Conservation (phyloP, 2,888 invertebrate genomes). For the Brachyptera putata region DNA sequence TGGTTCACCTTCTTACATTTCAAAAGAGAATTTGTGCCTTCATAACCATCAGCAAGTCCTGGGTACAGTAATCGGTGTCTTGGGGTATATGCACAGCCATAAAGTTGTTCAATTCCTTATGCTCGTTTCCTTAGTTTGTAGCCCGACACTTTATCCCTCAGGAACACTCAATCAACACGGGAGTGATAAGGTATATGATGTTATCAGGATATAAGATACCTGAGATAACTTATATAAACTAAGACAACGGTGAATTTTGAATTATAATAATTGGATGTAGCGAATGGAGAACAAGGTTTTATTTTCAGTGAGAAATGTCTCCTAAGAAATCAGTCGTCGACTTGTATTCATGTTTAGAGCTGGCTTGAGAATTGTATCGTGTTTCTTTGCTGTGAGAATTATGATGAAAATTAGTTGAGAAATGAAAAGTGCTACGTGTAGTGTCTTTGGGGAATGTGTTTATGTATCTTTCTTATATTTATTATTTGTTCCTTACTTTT, state of each 20-base stretch:
- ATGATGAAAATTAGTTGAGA: too few relatives aligned
- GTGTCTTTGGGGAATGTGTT: too few relatives aligned
- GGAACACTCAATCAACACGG: neutral
- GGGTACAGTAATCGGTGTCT: neutral
- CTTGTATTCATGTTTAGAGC: too few relatives aligned
- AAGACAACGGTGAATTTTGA: neutral
- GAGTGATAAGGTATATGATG: neutral
- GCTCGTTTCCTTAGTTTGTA: neutral
- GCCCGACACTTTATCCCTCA: neutral
- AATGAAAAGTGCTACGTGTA: too few relatives aligned
- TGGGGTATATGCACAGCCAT: neutral
- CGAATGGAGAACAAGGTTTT: neutral
- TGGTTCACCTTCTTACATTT: neutral
- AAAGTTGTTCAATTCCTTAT: neutral
- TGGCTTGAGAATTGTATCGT: too few relatives aligned
- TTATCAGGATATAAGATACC: neutral
- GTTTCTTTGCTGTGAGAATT: too few relatives aligned
- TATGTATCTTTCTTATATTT: too few relatives aligned
- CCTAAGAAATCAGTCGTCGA: neutral
- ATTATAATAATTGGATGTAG: neutral
- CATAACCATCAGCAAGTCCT: slow-evolving; percentile 10
- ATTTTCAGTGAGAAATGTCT: neutral
- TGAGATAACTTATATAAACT: neutral
- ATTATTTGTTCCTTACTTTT: too few relatives aligned
- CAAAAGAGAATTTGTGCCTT: neutral